Evolutionary conservation across 2,888 invertebrate genomes (phyloP), one percentile per base, ranked within the genome.

Genomic region (Oligia strigilis): DNA sequence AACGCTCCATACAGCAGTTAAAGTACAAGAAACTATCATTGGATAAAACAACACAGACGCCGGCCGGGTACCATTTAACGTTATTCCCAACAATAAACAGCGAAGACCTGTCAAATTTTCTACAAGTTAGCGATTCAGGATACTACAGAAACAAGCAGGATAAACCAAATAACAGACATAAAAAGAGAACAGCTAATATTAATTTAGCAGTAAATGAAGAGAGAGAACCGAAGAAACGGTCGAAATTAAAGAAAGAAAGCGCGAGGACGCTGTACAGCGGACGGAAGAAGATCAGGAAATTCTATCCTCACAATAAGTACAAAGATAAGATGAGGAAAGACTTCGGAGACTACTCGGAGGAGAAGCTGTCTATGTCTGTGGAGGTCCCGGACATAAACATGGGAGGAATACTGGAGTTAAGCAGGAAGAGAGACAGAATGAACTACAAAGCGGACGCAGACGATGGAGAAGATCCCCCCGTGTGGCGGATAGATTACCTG

Each of bases 221-320:
- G 4, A 71, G 66, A 17, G 78, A 80, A 14, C 14, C 19, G 1
- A 82, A 89, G 40, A 87, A 82, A 70, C 90, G 84, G 69, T 49
- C 64, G 1, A 82, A 85, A 65, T 78, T 89, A 60, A 88, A 89
- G 29, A 92, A 88, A 19, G 92, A 91, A 0, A 60, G 83, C 3
- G 91, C 93, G 75, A 84, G 88, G 14, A 91, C 93, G 0, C 72
- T 93, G 0, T 94, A 92, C 87, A 91, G 77, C 64, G 92, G 93
- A 0, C 88, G 94, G n/a, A 96, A 95, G 89, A 95, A 95, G 77
- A 90, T 96, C 0, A 89, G 94, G 4, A 96, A 96, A 69, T 97
- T 95, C 84, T 97, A 95, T 71, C 97, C 97, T 1, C 96, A 96
- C 88, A 97, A 96, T n/a, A 96, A 96, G 77, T 94, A 95, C 75